Base-by-base conservation (phyloP, 2,797 vertebrate species). In the Enteromius unitaeniatus region DNA sequence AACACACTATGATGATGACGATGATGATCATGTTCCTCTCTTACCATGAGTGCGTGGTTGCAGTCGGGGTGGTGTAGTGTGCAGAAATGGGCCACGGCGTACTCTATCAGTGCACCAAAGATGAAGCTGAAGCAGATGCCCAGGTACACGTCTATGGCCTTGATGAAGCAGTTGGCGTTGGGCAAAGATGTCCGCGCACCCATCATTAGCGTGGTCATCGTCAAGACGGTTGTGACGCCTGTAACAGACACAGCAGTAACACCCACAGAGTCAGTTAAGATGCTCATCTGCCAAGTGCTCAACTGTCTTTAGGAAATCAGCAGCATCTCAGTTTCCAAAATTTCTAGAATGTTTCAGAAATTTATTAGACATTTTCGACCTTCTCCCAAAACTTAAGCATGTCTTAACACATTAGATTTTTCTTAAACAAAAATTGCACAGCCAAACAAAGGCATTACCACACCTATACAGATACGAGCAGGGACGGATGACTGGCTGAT, bases 121-220 rank as follows among this genome's bases (percentile, higher is more conserved):
- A 97, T 97, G 73, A 97, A 97, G 88, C 96, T 97, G 92, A 97
- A 97, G 93, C 97, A 97, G 91, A 97, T 97, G 53, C 96, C 96
- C 23, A 97, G 86, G 91, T 97, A 97, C 0, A 97, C 96, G 21
- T 97, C 96, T 1, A 97, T 97, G 89, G 98, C 98, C 90, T 99
- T 99, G 84, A 99, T 98, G 91, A 99, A 99, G 91, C 98, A 99
- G 93, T 97, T 97, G 86, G 96, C 96, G 1, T 96, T 97, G 85
- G 96, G 96, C 78, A 97, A 93, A 0, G 97, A 97, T 0, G 96
- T 96, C 62, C 96, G 92, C 15, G 97, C 95, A 45, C 96, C 96
- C 96, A 97, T 97, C 96, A 97, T 99, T 87, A 99, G 92, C 0
- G 98, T 99, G 86, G 98, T 99, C 98, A 99, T 99, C 11, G 98